These are phyloP conservation scores for Ennomos fuscantarius DNA, from an alignment of 2,888 invertebrate species.

Conservation along the genomic window DNA sequence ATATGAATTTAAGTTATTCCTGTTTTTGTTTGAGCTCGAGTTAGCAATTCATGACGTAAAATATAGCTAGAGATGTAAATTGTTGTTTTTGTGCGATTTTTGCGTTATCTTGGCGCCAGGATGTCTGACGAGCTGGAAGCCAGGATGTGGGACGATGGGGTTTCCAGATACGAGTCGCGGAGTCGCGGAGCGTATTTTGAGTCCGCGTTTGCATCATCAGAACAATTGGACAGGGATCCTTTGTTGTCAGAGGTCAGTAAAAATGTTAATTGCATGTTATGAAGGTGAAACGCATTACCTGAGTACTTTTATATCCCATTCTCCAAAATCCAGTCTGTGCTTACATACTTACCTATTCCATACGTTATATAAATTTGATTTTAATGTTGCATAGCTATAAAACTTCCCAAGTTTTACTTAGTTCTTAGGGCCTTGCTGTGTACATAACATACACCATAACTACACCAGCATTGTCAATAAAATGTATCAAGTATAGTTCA, in stretches of 20 bases:
- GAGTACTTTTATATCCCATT: too few species aligned
- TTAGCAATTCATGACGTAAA: conserved; percentile 4
- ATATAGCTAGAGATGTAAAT: conserved; percentile 38
- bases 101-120: conserved; percentile 66
- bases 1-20: background rate
- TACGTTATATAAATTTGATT: too few species aligned
- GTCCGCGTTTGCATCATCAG: conserved; percentile 76
- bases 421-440: too few species aligned
- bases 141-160: conserved; percentile 80
- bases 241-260: conserved; percentile 75
- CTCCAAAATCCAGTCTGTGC: too few species aligned
- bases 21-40: conserved; percentile 4
- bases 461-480: too few species aligned
- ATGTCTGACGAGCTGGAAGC: conserved; percentile 83
- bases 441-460: too few species aligned
- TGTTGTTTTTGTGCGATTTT: conserved; percentile 27
- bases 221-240: conserved; percentile 76
- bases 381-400: too few species aligned
- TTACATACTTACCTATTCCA: too few species aligned
- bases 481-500: too few species aligned
- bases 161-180: conserved; percentile 69
- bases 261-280: conserved; percentile 1
- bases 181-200: conserved; percentile 71
- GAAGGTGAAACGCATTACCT: background rate
- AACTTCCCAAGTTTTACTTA: too few species aligned